Percentiles rank a stretch among this genome's conserved stretches.
These are phyloP conservation scores for Alouatta caraya DNA, from an alignment of 2,797 vertebrate species.

Conservation along the genomic window DNA sequence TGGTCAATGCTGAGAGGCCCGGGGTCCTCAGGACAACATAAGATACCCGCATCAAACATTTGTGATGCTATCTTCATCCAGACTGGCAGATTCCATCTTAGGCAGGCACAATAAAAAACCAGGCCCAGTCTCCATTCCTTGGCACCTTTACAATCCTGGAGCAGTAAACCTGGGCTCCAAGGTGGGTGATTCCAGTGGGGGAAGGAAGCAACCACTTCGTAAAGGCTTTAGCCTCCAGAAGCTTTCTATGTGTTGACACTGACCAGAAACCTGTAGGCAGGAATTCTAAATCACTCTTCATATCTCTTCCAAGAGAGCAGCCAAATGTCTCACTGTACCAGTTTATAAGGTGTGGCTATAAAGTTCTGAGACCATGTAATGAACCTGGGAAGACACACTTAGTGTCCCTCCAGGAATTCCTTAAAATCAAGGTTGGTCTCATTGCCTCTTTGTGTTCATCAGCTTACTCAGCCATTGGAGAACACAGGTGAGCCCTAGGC, in stretches of 20 bases:
- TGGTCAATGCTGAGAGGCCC: background rate
- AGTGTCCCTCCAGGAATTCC: constrained; percentile 18
- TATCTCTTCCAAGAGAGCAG: background rate
- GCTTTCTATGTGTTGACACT: background rate
- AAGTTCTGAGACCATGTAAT: constrained; percentile 43
- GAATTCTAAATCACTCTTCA: constrained; percentile 51
- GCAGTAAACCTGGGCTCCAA: background rate
- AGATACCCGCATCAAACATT: background rate
- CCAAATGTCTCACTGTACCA: constrained; percentile 15
- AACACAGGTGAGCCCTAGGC: background rate
- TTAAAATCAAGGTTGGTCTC: constrained; percentile 2
- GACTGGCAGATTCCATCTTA: background rate
- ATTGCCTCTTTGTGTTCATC: background rate
- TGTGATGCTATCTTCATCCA: background rate
- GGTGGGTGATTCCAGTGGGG: background rate
- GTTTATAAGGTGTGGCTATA: constrained; percentile 50
- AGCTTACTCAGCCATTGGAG: fast-evolving
- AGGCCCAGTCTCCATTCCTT: background rate
- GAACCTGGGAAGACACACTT: background rate
- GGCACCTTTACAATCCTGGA: background rate
- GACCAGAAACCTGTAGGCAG: background rate
- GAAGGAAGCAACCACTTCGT: background rate
- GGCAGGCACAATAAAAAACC: background rate
- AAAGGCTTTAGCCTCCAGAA: background rate
- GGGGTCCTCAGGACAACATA: background rate